phyloP scores from a whole-genome alignment of 2,888 invertebrate genomes.

The Chloroclysta siterata region DNA sequence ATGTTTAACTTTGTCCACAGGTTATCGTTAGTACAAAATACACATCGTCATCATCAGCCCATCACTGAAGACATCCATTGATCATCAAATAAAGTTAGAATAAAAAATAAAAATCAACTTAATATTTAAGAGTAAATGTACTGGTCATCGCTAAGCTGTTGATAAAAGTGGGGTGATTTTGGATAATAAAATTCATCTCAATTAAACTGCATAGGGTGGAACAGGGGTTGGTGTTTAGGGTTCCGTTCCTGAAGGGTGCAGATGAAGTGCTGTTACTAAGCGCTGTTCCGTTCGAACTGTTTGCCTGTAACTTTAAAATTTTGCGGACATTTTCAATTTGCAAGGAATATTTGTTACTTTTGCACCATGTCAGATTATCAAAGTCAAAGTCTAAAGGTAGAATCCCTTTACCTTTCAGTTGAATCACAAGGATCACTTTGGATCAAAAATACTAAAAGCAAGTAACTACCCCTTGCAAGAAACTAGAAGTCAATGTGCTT shows the following conservation, averaged over 20 bases:
- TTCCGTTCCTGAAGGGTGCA: background rate
- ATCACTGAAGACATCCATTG: constrained; percentile 24
- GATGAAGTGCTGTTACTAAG: background rate
- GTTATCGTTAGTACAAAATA: constrained; percentile 38
- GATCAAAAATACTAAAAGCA: too few species aligned
- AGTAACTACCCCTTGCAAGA: too few species aligned
- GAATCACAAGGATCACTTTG: too few species aligned
- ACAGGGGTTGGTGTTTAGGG: background rate
- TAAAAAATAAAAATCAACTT: background rate
- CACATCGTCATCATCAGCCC: constrained; percentile 42
- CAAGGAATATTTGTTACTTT: too few species aligned
- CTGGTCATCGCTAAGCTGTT: constrained; percentile 2
- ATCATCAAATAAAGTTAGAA: constrained; percentile 9
- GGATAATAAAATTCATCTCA: background rate
- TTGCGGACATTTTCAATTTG: background rate
- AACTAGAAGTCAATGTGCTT: too few species aligned
- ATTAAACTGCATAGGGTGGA: background rate
- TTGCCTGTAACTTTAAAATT: background rate
- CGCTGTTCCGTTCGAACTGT: background rate
- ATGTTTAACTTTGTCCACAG: constrained; percentile 46
- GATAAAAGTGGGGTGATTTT: background rate
- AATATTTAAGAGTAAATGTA: background rate
- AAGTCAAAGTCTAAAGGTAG: too few species aligned
- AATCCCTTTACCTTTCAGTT: too few species aligned
- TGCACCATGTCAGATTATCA: too few species aligned